A percentile compares a stretch with the other conserved stretches of the same genome.
Conservation (phyloP, 2,113 vertebrate species). For the Paralichthys olivaceus region DNA sequence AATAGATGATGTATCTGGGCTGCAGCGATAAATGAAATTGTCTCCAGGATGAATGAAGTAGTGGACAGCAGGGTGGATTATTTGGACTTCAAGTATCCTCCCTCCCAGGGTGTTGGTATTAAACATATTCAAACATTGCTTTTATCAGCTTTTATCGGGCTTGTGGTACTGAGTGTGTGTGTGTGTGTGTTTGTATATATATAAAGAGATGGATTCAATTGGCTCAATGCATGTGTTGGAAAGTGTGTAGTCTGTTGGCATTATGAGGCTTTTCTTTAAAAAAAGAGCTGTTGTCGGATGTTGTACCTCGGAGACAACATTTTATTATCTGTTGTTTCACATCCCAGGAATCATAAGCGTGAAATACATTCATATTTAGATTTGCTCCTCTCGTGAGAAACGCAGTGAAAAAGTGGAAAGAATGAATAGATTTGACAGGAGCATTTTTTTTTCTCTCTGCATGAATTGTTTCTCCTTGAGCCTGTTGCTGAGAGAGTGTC, state of each 20-base stretch:
- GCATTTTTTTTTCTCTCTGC: neutral
- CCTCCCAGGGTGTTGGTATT: conserved; percentile 13
- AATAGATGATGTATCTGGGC: conserved; percentile 60
- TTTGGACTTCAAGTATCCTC: conserved; percentile 12
- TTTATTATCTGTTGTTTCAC: neutral
- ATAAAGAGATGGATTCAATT: neutral
- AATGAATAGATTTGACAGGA: neutral
- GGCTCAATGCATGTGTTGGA: conserved; percentile 5
- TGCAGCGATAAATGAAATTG: conserved; percentile 62
- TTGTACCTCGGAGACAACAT: neutral
- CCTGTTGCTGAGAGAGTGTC: conserved; percentile 8
- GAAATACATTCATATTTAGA: conserved; percentile 3
- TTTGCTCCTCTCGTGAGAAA: neutral
- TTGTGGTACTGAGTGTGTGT: neutral
- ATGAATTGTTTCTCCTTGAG: conserved; percentile 11
- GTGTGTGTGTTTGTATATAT: neutral
- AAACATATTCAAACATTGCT: conserved; percentile 14
- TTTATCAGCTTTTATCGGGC: conserved; percentile 14
- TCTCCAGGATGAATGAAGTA: conserved; percentile 62
- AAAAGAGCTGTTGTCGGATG: neutral
- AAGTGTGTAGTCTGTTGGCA: conserved; percentile 9
- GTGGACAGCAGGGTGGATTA: conserved; percentile 34
- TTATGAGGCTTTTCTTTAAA: neutral
- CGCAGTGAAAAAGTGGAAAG: neutral
- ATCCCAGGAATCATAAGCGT: neutral